A percentile compares a stretch with the other conserved stretches of the same genome.
Evolutionary conservation across 2,888 invertebrate genomes (phyloP).

Genomic region (Pteria penguin): DNA sequence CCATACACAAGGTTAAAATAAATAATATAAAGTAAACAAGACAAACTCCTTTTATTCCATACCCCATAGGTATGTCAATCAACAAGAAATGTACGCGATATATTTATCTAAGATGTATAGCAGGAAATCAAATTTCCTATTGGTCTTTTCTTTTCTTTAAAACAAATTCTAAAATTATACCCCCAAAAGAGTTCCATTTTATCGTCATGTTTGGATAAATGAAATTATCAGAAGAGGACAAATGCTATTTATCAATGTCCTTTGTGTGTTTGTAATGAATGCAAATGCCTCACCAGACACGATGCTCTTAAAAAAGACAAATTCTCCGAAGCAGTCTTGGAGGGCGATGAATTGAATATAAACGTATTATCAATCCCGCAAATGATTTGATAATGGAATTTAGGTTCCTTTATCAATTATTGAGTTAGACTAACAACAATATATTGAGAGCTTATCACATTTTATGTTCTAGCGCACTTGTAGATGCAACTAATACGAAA

Average conservation of each 20-base stretch:
- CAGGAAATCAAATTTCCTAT: no score
- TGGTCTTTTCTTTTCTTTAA: no score
- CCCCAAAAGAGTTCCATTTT: slow-evolving; percentile 7
- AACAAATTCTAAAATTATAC: slow-evolving; percentile 1
- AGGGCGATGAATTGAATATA: slow-evolving; percentile 27
- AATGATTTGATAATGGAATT: slow-evolving; percentile 46
- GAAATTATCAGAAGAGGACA: slow-evolving; percentile 16
- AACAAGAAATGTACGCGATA: no score
- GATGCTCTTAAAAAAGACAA: slow-evolving; percentile 3
- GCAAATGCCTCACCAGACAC: slow-evolving; percentile 21
- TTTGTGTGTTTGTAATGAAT: slow-evolving; percentile 33
- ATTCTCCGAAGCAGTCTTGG: slow-evolving; percentile 10
- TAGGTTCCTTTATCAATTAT: slow-evolving; percentile 34
- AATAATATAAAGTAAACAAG: no score
- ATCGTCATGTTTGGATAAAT: not conserved
- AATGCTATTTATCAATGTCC: slow-evolving; percentile 28
- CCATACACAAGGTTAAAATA: no score
- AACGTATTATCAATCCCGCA: slow-evolving; percentile 35
- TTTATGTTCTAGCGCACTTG: slow-evolving; percentile 39
- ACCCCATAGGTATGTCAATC: no score
- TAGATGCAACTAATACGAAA: slow-evolving; percentile 38
- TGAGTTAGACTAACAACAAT: slow-evolving; percentile 19
- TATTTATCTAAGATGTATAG: no score
- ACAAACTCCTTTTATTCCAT: no score
- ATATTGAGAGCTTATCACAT: slow-evolving; percentile 42